These are phyloP conservation scores for Neotoxoptera formosana DNA, from an alignment of 1,140 invertebrate species.

Conservation along the genomic window DNA sequence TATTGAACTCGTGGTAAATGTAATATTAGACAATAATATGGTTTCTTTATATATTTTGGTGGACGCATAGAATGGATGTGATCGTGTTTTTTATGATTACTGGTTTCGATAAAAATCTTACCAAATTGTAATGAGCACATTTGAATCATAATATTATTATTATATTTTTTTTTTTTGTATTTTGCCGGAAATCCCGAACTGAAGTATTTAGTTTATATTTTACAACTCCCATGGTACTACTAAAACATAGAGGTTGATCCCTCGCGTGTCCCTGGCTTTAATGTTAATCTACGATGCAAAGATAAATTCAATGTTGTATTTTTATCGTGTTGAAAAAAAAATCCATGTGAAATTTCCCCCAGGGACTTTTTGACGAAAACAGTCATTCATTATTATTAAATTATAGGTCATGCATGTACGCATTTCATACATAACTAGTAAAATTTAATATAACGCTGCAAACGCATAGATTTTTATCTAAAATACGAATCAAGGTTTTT, in stretches of 20 bases:
- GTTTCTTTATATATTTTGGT: not conserved
- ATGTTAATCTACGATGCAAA: slow-evolving; percentile 51
- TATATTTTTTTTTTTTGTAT: slow-evolving; percentile 1
- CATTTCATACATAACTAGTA: not conserved
- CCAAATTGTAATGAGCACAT: not conserved
- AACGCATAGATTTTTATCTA: not conserved
- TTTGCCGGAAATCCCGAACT: not conserved
- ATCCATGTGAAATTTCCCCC: not conserved
- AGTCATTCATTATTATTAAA: slow-evolving; percentile 26
- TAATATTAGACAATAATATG: not conserved
- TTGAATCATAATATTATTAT: not conserved
- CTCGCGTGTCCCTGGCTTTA: slow-evolving; percentile 2
- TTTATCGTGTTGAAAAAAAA: slow-evolving; percentile 24
- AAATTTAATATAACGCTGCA: not conserved
- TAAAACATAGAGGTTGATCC: slow-evolving; percentile 45
- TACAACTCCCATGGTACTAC: slow-evolving; percentile 40
- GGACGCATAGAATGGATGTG: not conserved
- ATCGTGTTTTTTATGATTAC: not conserved
- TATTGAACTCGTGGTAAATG: not conserved
- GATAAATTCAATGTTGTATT: slow-evolving; percentile 15
- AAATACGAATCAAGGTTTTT: not conserved
- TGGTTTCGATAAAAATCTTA: not conserved
- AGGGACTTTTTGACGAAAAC: not conserved
- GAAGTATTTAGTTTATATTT: slow-evolving; percentile 49
- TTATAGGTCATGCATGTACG: not conserved